These are phyloP conservation scores for Andrena praecox DNA, from an alignment of 2,888 invertebrate genomes.

Conservation along the genomic window DNA sequence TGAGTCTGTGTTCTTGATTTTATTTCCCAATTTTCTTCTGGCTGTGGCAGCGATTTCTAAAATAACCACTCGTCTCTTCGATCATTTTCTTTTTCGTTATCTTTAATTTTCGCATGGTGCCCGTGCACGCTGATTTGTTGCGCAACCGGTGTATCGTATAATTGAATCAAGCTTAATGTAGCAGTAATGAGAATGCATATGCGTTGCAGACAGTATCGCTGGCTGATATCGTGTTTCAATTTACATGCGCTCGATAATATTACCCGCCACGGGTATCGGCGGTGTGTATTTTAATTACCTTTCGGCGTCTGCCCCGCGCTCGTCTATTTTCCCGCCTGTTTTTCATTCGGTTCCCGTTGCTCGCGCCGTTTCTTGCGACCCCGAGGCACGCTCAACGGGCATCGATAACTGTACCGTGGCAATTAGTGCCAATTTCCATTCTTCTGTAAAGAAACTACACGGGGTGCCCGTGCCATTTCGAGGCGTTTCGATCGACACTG, in stretches of 20 bases:
- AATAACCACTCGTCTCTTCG: too few species aligned
- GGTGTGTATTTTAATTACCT: constrained; percentile 43
- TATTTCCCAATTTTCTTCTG: too few species aligned
- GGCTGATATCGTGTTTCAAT: constrained; percentile 58
- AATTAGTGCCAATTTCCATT: background rate
- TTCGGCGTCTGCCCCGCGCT: constrained; percentile 3
- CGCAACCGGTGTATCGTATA: constrained; percentile 54
- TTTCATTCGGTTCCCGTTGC: background rate
- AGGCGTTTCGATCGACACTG: background rate
- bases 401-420: constrained; percentile 3
- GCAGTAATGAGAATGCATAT: constrained; percentile 56
- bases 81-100: background rate
- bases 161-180: constrained; percentile 58
- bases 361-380: background rate
- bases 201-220: constrained; percentile 53
- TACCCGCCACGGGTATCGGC: constrained; percentile 40
- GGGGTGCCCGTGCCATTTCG: background rate
- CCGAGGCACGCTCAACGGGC: background rate
- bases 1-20: too few species aligned
- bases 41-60: too few species aligned
- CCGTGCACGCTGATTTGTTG: constrained; percentile 20
- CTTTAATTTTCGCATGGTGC: constrained; percentile 22
- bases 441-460: background rate
- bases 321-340: background rate
- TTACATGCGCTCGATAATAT: constrained; percentile 56